Percentiles rank a stretch among this genome's conserved stretches.
These are phyloP conservation scores for Corticium candelabrum DNA, from an alignment of 37 sponge, comb jelly and placozoan species.

Conservation along the genomic window DNA sequence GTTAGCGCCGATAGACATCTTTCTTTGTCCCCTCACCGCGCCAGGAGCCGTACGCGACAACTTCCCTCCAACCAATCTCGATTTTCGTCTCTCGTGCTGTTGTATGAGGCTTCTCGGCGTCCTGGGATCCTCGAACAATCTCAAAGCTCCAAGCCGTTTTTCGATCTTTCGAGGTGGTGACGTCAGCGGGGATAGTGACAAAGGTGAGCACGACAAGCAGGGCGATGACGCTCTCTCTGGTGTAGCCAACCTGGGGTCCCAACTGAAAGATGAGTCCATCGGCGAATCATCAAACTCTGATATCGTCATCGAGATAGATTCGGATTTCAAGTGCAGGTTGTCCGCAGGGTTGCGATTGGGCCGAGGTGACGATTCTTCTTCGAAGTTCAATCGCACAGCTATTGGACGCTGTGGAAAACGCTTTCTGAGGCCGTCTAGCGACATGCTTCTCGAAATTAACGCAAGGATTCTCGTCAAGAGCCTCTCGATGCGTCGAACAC, in stretches of 20 bases:
- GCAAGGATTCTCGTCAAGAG: not conserved
- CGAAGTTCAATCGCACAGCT: too few species aligned
- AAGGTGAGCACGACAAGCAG: not conserved
- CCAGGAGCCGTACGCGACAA: not conserved
- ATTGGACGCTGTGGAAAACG: too few species aligned
- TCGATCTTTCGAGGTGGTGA: not conserved
- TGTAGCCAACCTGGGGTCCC: not conserved
- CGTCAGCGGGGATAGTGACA: not conserved
- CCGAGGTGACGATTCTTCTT: too few species aligned
- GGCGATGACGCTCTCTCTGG: too few species aligned
- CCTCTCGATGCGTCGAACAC: too few species aligned
- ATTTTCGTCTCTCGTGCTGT: not conserved
- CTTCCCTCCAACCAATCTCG: not conserved
- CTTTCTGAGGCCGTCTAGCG: too few species aligned
- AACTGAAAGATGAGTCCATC: too few species aligned
- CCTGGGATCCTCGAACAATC: not conserved
- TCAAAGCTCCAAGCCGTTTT: not conserved
- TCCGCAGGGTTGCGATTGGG: too few species aligned
- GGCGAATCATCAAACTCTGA: too few species aligned
- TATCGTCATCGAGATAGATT: too few species aligned
- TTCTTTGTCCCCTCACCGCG: not conserved
- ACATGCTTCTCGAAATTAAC: not conserved
- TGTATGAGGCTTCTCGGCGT: not conserved
- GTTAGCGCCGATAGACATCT: conserved; percentile 60
- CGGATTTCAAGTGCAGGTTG: too few species aligned